Base-by-base conservation (phyloP, 2,113 vertebrate species). In the Tetrax tetrax region DNA sequence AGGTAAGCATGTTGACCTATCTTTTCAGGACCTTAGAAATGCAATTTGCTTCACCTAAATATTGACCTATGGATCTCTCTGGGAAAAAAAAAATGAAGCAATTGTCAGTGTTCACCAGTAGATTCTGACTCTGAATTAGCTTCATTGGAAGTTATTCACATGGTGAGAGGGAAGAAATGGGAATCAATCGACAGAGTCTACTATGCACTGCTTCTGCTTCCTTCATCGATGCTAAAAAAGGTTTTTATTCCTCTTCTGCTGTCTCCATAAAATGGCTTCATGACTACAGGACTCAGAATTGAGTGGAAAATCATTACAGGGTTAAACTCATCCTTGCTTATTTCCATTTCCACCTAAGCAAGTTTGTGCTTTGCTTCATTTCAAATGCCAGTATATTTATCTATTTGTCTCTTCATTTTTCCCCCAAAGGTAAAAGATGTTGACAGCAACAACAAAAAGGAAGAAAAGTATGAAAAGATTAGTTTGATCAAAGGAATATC, bases 401-500 rank as follows among this genome's bases (percentile, higher is more conserved):
- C 92, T 35, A 6, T 86, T 79, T 79, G 22, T 25, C 65, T 71
- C 80, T 56, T 45, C 20, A 5, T 37, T 69, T 60, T 29, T 31
- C 1, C 18, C 63, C 48, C 23, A 25, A 75, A 90, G 93, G 91
- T 90, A 94, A 43, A 71, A 56, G 56, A 47, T 83, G 79, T 90
- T 93, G 91, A n/a, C n/a, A 93, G 81, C 82, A 77, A 61, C 48
- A 64, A 68, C 51, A 37, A 65, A 83, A 90, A 84, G 79, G 68
- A 83, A 72, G 57, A 71, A 78, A 51, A 80, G 70, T 35, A 87
- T 65, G 77, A 83, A 74, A 45, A 96, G 95, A 94, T 97, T 83
- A 35, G 78, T 70, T 85, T 85, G 91, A 95, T 96, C 91, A 90
- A 74, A 93, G 87, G 90, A 68, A 48, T 61, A 74, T 95, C 97